phyloP scores from a whole-genome alignment of 2,797 vertebrate species.

The Eutrigla gurnardus region DNA sequence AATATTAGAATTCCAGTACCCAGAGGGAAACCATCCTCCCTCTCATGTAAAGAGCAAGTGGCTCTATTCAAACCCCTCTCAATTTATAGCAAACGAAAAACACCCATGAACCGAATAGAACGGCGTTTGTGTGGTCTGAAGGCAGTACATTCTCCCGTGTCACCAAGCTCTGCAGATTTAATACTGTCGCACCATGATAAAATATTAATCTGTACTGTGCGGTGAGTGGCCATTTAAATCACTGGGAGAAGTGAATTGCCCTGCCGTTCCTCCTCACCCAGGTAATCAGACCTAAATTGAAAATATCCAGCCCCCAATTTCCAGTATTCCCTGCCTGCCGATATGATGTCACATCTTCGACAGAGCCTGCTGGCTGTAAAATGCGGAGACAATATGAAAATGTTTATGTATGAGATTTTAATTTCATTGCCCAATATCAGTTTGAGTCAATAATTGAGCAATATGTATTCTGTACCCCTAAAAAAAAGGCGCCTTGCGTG shows the following conservation, averaged over 20 bases:
- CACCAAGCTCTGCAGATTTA: slow-evolving; percentile 62
- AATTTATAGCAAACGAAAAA: slow-evolving; percentile 11
- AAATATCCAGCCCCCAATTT: slow-evolving; percentile 78
- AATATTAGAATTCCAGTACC: not conserved
- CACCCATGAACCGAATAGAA: not conserved
- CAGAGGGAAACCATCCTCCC: not conserved
- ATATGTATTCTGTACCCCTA: slow-evolving; percentile 45
- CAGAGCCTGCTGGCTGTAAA: slow-evolving; percentile 17
- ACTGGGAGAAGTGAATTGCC: slow-evolving; percentile 69
- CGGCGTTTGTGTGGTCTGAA: slow-evolving; percentile 15
- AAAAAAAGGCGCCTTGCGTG: slow-evolving; percentile 21
- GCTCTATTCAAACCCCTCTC: not conserved
- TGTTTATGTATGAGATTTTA: slow-evolving; percentile 63
- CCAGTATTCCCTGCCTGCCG: slow-evolving; percentile 60
- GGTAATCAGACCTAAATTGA: slow-evolving; percentile 82
- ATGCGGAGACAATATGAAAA: slow-evolving; percentile 55
- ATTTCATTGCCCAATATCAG: slow-evolving; percentile 56
- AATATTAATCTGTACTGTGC: slow-evolving; percentile 71
- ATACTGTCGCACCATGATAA: slow-evolving; percentile 59
- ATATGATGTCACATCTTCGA: slow-evolving; percentile 44
- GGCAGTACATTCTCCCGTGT: slow-evolving; percentile 27
- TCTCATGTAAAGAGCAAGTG: slow-evolving; percentile 7
- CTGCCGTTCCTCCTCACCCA: slow-evolving; percentile 64
- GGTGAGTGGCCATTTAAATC: slow-evolving; percentile 68
- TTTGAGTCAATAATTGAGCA: slow-evolving; percentile 52